A percentile compares a stretch with the other conserved stretches of the same genome.
phyloP scores from a whole-genome alignment of 2,888 invertebrate species.

The Thecophora atra region DNA sequence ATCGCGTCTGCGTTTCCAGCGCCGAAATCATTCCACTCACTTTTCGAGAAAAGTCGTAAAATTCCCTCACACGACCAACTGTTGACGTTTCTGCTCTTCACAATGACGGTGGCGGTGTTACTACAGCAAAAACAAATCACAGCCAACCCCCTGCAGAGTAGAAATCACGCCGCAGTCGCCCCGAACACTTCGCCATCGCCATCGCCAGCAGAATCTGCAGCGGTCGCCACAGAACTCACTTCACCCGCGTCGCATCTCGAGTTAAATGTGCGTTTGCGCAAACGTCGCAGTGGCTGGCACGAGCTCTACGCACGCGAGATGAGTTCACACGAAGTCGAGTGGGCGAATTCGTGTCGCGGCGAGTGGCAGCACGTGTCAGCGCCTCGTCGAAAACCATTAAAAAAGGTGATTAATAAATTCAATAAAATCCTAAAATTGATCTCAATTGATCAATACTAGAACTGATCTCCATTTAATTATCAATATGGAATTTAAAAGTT shows the following conservation, averaged over 20 bases:
- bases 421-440: no score
- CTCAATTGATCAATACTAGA: no score
- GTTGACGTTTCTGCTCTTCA: constrained; percentile 37
- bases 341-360: constrained; percentile 56
- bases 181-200: constrained; percentile 23
- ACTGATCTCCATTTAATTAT: no score
- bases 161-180: neutral
- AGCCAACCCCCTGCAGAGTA: constrained; percentile 16
- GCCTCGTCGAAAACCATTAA: constrained; percentile 38
- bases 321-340: constrained; percentile 45
- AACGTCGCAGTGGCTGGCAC: constrained; percentile 44
- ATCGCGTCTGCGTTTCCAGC: neutral
- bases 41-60: constrained; percentile 40
- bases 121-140: constrained; percentile 35
- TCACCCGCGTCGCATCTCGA: neutral
- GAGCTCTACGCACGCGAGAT: constrained; percentile 44
- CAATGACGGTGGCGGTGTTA: constrained; percentile 36
- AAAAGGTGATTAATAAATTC: constrained; percentile 39
- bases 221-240: neutral
- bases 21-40: neutral
- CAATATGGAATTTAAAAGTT: no score
- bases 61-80: constrained; percentile 43
- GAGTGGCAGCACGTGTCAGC: constrained; percentile 40
- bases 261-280: constrained; percentile 41
- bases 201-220: constrained; percentile 5